Evolutionary conservation across 2,113 vertebrate genomes (phyloP).

Genomic region (Pelobates fuscus): DNA sequence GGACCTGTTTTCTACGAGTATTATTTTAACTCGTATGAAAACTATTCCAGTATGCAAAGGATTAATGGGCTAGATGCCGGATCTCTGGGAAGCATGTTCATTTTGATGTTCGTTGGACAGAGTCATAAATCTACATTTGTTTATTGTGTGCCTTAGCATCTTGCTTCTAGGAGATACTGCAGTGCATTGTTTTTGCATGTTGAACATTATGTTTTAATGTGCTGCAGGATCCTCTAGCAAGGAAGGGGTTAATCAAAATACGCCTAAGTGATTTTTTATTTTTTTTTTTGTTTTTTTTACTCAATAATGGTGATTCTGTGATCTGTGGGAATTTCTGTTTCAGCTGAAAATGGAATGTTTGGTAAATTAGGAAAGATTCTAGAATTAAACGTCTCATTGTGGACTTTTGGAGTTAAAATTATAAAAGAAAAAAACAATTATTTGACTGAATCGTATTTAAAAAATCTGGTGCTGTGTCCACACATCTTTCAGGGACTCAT

Average conservation of each 20-base stretch:
- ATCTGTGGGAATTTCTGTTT: neutral
- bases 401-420: too few species aligned
- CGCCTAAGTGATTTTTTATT: neutral
- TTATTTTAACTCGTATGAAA: too few species aligned
- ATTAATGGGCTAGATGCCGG: neutral
- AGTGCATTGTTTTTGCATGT: neutral
- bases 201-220: neutral
- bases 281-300: too few species aligned
- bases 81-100: neutral
- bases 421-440: too few species aligned
- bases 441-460: neutral
- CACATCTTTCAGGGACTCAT: constrained; percentile 11
- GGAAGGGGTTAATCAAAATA: neutral
- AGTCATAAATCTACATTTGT: neutral
- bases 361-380: neutral
- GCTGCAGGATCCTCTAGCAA: neutral
- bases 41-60: too few species aligned
- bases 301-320: neutral
- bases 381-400: too few species aligned
- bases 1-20: too few species aligned
- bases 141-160: constrained; percentile 21
- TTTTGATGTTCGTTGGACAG: neutral
- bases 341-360: neutral
- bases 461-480: constrained; percentile 9
- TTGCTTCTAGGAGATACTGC: neutral